phyloP scores from a whole-genome alignment of 1,140 invertebrate species.

The Vollenhovia emeryi region DNA sequence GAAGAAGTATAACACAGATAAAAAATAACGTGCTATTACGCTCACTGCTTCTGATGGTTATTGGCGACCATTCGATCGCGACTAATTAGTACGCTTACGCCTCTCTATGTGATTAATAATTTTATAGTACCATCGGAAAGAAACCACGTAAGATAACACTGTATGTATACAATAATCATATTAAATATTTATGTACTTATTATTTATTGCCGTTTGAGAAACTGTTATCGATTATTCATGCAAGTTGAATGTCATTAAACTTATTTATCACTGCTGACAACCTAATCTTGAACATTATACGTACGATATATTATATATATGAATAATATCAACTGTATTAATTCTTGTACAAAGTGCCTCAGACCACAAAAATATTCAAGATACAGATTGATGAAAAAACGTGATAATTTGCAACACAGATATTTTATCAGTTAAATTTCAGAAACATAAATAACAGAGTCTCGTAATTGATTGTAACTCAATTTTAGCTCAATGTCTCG shows the following conservation, averaged over 20 bases:
- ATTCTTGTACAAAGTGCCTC: conserved; percentile 2
- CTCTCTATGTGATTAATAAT: not conserved
- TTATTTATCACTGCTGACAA: not conserved
- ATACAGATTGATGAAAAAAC: not conserved
- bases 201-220: conserved; percentile 62
- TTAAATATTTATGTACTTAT: conserved; percentile 17
- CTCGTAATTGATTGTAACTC: not conserved
- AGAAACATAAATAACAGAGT: not conserved
- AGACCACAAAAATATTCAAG: not conserved
- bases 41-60: conserved; percentile 54
- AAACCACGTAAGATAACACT: conserved; percentile 27
- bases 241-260: not conserved
- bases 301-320: not conserved
- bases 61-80: conserved; percentile 50
- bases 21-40: conserved; percentile 40
- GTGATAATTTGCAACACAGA: not conserved
- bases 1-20: conserved; percentile 14
- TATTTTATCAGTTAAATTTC: not conserved
- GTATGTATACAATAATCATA: no score
- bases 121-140: conserved; percentile 38
- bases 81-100: conserved; percentile 13
- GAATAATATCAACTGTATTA: not conserved
- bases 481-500: not conserved
- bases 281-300: not conserved
- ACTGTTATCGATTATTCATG: conserved; percentile 6